Percentiles rank a stretch among this genome's conserved stretches.
phyloP scores from a whole-genome alignment of 2,888 invertebrate genomes.

The Galerucella calmariensis region DNA sequence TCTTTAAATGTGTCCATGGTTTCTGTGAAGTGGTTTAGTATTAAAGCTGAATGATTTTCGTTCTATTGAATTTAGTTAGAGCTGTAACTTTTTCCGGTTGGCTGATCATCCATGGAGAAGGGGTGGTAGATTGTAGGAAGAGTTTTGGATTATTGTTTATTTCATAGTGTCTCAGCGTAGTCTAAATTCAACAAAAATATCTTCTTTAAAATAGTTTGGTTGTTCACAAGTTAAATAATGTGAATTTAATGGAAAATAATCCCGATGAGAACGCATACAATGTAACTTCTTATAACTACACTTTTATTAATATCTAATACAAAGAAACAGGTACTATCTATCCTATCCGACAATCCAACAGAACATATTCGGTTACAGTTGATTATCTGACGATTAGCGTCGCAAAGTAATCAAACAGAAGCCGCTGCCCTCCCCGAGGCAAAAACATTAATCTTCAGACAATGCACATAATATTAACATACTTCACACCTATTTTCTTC shows the following conservation, averaged over 20 bases:
- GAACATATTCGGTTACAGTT: slow-evolving; percentile 55
- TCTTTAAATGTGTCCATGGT: too few species aligned
- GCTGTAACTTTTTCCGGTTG: too few species aligned
- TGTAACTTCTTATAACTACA: not conserved
- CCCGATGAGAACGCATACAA: not conserved
- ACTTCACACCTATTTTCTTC: slow-evolving; percentile 58
- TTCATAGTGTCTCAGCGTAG: too few species aligned
- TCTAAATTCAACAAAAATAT: not conserved
- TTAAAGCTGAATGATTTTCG: too few species aligned
- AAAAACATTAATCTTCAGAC: slow-evolving; percentile 62
- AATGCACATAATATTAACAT: slow-evolving; percentile 64
- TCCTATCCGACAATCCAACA: not conserved
- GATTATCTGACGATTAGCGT: slow-evolving; percentile 60
- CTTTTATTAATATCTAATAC: not conserved
- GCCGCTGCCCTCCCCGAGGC: slow-evolving; percentile 61
- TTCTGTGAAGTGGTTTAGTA: too few species aligned
- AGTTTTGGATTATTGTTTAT: too few species aligned
- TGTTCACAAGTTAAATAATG: not conserved
- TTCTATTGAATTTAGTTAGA: too few species aligned
- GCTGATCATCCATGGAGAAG: too few species aligned
- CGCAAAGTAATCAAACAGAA: slow-evolving; percentile 63
- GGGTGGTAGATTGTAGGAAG: too few species aligned
- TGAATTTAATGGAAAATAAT: not conserved
- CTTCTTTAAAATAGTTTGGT: not conserved
- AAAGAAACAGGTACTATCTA: not conserved